Percentiles rank a stretch among this genome's conserved stretches.
phyloP scores from a whole-genome alignment of 2,888 invertebrate species.

The Scotopteryx bipunctaria region DNA sequence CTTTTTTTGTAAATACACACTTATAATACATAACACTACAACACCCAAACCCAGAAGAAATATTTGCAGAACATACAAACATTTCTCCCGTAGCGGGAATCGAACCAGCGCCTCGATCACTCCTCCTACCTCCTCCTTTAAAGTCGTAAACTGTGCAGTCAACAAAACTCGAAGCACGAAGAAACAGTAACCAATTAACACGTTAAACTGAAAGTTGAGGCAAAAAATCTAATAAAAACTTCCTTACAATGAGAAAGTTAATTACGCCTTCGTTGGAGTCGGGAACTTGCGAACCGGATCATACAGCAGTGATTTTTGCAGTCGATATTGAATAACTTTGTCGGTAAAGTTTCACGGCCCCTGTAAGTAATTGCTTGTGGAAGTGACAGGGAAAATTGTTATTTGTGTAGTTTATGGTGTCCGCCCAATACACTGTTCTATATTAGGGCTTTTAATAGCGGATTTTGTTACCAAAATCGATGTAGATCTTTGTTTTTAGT shows the following conservation, averaged over 20 bases:
- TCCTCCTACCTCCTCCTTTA: too few species aligned
- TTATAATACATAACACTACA: too few species aligned
- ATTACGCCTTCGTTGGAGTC: constrained; percentile 41
- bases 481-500: too few species aligned
- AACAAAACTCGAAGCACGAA: neutral
- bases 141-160: neutral
- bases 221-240: constrained; percentile 24
- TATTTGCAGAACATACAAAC: too few species aligned
- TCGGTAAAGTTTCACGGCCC: constrained; percentile 13
- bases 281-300: constrained; percentile 22
- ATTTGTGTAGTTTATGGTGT: constrained; percentile 10
- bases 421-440: too few species aligned
- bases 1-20: too few species aligned
- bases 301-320: constrained; percentile 28
- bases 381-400: constrained; percentile 11
- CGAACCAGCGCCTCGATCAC: too few species aligned
- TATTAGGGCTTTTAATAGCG: too few species aligned
- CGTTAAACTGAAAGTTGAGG: constrained; percentile 26
- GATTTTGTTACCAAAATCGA: too few species aligned
- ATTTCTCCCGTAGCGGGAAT: too few species aligned
- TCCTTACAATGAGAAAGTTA: constrained; percentile 35
- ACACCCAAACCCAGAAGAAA: too few species aligned
- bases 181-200: constrained; percentile 28
- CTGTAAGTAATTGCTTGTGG: constrained; percentile 4
- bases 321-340: constrained; percentile 30